phyloP scores from a whole-genome alignment of 2,797 vertebrate species.

The Rhynchonycteris naso region DNA sequence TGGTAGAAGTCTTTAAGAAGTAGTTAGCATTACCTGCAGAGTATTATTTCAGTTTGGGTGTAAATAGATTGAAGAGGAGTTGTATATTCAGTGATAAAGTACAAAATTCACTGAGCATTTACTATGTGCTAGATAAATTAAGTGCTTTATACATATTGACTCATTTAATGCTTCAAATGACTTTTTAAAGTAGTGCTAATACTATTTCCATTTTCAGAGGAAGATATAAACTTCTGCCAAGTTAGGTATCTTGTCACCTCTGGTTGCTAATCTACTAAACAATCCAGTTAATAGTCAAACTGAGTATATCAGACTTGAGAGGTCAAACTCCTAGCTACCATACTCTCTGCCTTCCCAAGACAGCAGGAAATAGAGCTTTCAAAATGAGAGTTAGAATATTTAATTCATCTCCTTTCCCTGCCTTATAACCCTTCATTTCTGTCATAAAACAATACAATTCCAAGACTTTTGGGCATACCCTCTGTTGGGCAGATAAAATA shows the following conservation, averaged over 20 bases:
- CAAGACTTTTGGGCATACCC: not conserved
- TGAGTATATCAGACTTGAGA: not conserved
- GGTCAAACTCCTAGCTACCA: not conserved
- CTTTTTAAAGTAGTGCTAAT: not conserved
- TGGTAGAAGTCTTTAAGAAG: not conserved
- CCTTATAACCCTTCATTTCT: not conserved
- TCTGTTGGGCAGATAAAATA: too few relatives aligned
- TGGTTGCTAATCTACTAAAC: not conserved
- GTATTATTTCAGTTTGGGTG: not conserved
- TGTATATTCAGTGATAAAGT: not conserved
- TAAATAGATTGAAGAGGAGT: not conserved
- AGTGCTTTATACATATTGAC: not conserved
- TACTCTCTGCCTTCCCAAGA: not conserved
- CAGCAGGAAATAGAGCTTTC: not conserved
- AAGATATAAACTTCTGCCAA: not conserved
- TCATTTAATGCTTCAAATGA: not conserved
- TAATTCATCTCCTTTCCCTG: not conserved
- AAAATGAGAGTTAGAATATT: not conserved
- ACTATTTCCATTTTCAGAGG: not conserved
- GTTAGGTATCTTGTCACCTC: not conserved
- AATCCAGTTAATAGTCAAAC: not conserved
- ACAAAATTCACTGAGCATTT: not conserved
- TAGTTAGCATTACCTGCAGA: not conserved
- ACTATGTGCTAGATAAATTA: not conserved
- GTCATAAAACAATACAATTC: not conserved